Evolutionary conservation across 30 jellyfish, hydroid and myxozoan genomes (phyloP).

Genomic region (Hydractinia echinata): DNA sequence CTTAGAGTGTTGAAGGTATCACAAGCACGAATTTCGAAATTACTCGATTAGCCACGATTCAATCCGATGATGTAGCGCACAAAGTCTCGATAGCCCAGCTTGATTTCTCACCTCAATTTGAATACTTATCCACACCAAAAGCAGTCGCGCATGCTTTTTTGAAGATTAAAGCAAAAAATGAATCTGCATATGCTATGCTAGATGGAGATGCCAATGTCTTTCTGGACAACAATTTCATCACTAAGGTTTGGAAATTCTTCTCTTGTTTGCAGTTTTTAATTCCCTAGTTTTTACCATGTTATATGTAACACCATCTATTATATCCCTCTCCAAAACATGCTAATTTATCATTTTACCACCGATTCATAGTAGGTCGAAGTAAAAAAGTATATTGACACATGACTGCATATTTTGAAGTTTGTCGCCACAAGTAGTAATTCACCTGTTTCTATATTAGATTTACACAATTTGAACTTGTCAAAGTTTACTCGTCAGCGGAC

Average conservation of each 20-base stretch:
- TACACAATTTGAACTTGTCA: no score
- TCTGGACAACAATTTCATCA: slow-evolving; percentile 75
- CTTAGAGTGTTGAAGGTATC: slow-evolving; percentile 51
- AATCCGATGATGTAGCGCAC: slow-evolving; percentile 60
- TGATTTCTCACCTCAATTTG: slow-evolving; percentile 70
- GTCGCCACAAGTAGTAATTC: no score
- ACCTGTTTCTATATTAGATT: no score
- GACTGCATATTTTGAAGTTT: no score
- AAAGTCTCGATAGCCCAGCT: slow-evolving; percentile 75
- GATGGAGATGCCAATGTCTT: slow-evolving; percentile 88
- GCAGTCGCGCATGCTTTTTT: slow-evolving; percentile 83
- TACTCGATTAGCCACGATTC: slow-evolving; percentile 67
- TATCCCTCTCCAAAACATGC: no score
- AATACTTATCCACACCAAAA: slow-evolving; percentile 67
- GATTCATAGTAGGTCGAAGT: no score
- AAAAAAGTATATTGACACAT: no score
- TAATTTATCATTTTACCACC: no score
- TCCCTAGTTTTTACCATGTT: no score
- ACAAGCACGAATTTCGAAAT: slow-evolving; percentile 84
- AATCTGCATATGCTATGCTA: slow-evolving; percentile 77
- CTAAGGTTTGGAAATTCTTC: slow-evolving; percentile 49
- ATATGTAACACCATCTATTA: no score
- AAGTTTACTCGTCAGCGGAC: no score
- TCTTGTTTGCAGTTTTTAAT: no score
- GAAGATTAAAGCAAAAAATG: slow-evolving; percentile 68